Evolutionary conservation across 1,140 invertebrate genomes (phyloP).

Genomic region (Laodelphax striatellus): DNA sequence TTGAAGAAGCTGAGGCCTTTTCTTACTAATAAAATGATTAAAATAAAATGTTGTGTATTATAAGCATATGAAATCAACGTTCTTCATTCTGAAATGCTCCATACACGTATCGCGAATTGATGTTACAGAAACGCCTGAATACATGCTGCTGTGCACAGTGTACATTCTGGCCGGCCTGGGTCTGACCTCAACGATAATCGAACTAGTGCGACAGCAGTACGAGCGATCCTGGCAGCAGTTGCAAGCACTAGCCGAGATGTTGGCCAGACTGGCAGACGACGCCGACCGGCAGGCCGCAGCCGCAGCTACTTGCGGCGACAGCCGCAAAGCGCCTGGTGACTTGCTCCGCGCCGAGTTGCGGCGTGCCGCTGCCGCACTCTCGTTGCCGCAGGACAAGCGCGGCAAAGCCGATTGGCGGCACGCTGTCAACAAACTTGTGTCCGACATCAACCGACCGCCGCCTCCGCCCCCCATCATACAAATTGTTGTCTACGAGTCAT

Average conservation of each 20-base stretch:
- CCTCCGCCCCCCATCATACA: constrained; percentile 44
- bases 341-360: constrained; percentile 52
- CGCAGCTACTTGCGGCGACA: too few species aligned
- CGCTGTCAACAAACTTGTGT: constrained; percentile 10
- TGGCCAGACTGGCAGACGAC: constrained; percentile 44
- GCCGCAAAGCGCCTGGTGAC: constrained; percentile 42
- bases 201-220: constrained; percentile 73
- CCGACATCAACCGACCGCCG: constrained; percentile 8
- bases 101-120: too few species aligned
- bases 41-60: too few species aligned
- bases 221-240: constrained; percentile 71
- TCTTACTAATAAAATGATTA: too few species aligned
- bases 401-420: constrained; percentile 12
- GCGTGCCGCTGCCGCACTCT: constrained; percentile 49
- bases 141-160: constrained; percentile 79
- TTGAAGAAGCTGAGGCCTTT: too few species aligned
- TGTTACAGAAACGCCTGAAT: constrained; percentile 60
- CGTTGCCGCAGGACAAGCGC: constrained; percentile 27
- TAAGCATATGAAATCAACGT: too few species aligned
- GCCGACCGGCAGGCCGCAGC: constrained; percentile 47
- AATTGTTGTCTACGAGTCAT: constrained; percentile 74
- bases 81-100: background rate
- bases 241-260: constrained; percentile 64
- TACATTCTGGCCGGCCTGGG: constrained; percentile 91
- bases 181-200: constrained; percentile 88